Evolutionary conservation across 1,140 invertebrate genomes (phyloP).

Genomic region (Microplitis mediator): DNA sequence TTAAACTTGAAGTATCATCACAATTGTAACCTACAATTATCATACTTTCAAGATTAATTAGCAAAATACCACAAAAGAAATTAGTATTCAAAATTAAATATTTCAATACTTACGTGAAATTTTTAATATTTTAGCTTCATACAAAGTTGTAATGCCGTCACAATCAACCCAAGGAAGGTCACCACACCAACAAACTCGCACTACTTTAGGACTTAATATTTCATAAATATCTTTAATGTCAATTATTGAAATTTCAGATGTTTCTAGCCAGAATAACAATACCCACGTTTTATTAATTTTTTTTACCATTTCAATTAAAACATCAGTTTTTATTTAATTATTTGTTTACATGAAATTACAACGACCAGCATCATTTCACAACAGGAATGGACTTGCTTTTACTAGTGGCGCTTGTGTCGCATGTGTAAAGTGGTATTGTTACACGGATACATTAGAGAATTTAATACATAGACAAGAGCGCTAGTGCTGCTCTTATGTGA

Average conservation of each 20-base stretch:
- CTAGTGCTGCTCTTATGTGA: no score
- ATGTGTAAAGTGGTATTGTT: no score
- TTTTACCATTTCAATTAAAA: not conserved
- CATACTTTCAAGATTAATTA: not conserved
- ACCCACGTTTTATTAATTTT: not conserved
- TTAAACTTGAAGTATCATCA: not conserved
- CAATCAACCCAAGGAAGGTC: not conserved
- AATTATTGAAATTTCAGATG: not conserved
- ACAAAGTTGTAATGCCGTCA: not conserved
- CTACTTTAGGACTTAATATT: not conserved
- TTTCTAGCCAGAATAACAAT: conserved; percentile 2
- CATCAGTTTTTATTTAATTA: no score
- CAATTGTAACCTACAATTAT: not conserved
- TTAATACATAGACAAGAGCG: no score
- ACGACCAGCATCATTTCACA: no score
- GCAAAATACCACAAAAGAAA: not conserved
- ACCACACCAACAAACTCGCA: not conserved
- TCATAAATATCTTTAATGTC: not conserved
- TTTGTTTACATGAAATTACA: no score
- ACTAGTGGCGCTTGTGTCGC: no score
- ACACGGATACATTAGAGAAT: no score
- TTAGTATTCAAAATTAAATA: not conserved
- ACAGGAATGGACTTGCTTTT: no score
- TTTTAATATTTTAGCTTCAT: conserved; percentile 1
- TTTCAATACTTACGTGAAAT: not conserved